Base-by-base conservation (phyloP, 2,113 vertebrate genomes). In the Empidonax traillii region DNA sequence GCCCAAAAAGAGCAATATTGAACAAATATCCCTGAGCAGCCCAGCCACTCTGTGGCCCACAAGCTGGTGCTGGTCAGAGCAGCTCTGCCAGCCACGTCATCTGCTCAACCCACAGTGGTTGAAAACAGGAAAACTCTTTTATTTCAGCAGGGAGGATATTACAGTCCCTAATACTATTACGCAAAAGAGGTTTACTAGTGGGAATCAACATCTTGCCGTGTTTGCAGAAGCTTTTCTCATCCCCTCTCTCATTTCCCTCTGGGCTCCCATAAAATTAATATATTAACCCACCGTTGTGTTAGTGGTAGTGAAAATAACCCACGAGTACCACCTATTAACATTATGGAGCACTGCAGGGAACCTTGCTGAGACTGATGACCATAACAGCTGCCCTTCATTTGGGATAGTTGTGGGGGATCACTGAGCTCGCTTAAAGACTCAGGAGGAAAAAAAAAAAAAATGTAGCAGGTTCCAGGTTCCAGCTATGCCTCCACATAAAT, bases 141-240 rank as follows among this genome's bases (percentile, higher is more conserved):
- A 74, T 89, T 95, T 89, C 85, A 96, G 85, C 67, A 83, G 78
- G 63, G 51, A 85, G 63, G 56, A 80, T 90, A 94, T 92, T 88
- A 87, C 52, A 75, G 58, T 51, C 61, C 77, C 86, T 67, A 83
- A 85, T 53, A 43, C 68, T 90, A 69, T 83, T 87, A 93, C 73
- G 76, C 61, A 37, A 56, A 91, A 93, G 73, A 95, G 77, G 62
- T 94, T 96, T 85, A 82, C 77, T 65, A 89, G 74, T 35, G 59
- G 63, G 88, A 96, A 86, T 87, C 78, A 76, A 76, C 80, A 87
- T 89, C 66, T 84, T 74, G 81, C 61, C 2, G 1, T 73, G 58
- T 83, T 76, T 90, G 78, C 75, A 90, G 68, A 95, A 46, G 44
- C 47, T 93, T 88, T 92, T 92, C 85, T 90, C 79, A 89, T 83